Conservation (phyloP, 1,140 invertebrate genomes). For the silkworm (Bombyx mori) region ASM3026992v2 NC_085112.1:10444501-10445000, state of each 20-base stretch:
- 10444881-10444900: conserved; percentile 90
- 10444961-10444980: no score
- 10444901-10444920: conserved; percentile 14
- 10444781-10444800: conserved; percentile 98
- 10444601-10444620: no score
- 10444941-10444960: no score
- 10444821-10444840: conserved; percentile 90
- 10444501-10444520: no score
- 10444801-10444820: conserved; percentile 93
- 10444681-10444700: not conserved
- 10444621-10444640: no score
- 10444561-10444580: no score
- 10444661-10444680: no score
- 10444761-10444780: conserved; percentile 92
- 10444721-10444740: conserved; percentile 96
- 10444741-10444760: conserved; percentile 90
- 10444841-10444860: conserved; percentile 82
- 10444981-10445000: no score
- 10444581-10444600: not conserved
- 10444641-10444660: no score
- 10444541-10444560: no score
- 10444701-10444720: conserved; percentile 83
- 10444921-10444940: no score
- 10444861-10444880: conserved; percentile 87
- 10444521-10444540: no score